These are phyloP conservation scores for Porites rus DNA, from an alignment of 92 coral and sea anemone genomes.

Conservation along the genomic window DNA sequence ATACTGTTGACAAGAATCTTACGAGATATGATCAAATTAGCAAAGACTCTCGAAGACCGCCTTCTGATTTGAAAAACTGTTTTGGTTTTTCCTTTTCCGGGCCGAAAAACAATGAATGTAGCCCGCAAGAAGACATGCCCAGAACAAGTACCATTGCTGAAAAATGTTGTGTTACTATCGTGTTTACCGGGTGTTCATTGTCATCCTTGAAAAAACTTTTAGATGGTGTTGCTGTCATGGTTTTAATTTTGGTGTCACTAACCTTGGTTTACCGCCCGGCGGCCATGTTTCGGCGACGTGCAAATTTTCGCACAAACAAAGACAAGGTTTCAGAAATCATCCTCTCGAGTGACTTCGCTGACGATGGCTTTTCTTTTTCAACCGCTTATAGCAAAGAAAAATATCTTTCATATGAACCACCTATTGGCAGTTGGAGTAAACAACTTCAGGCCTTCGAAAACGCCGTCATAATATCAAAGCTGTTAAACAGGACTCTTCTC, in stretches of 20 bases:
- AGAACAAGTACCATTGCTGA: conserved; percentile 10
- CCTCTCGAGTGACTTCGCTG: conserved; percentile 57
- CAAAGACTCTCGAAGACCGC: neutral
- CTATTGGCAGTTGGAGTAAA: conserved; percentile 89
- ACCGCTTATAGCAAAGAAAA: conserved; percentile 33
- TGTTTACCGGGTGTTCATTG: conserved; percentile 31
- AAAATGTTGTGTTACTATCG: conserved; percentile 1
- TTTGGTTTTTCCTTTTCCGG: neutral
- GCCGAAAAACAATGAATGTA: conserved; percentile 10
- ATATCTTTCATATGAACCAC: conserved; percentile 84
- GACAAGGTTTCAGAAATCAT: conserved; percentile 30
- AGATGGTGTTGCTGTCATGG: conserved; percentile 70
- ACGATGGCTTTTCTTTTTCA: conserved; percentile 79
- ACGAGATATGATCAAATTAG: conserved; percentile 26
- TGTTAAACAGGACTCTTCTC: conserved; percentile 80
- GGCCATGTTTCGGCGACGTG: conserved; percentile 55
- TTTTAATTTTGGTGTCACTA: conserved; percentile 63
- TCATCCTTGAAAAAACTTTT: conserved; percentile 66
- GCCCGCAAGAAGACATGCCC: conserved; percentile 31
- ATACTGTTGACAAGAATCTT: neutral
- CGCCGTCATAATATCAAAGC: conserved; percentile 80
- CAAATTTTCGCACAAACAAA: conserved; percentile 1
- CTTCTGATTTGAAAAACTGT: neutral
- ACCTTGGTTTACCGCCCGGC: conserved; percentile 77
- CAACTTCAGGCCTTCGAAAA: conserved; percentile 89